A percentile compares a stretch with the other conserved stretches of the same genome.
Evolutionary conservation across 2,888 invertebrate species (phyloP).

Genomic region (Epistrophe eligans): DNA sequence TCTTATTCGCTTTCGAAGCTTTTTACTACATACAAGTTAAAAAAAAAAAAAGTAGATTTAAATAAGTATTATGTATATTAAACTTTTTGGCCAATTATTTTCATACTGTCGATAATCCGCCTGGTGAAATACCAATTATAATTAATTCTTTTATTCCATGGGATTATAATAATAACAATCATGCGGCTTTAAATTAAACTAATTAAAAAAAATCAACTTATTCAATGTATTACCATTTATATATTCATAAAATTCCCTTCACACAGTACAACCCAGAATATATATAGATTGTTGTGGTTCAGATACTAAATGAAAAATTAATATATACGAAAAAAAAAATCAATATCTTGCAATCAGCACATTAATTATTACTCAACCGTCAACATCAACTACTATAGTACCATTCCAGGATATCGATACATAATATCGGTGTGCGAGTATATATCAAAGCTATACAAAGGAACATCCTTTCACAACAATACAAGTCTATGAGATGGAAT

Average conservation of each 20-base stretch:
- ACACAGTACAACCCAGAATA: neutral
- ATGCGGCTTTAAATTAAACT: constrained; percentile 29
- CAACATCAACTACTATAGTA: constrained; percentile 27
- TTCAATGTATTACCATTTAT: neutral
- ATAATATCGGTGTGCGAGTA: neutral
- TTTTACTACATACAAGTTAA: neutral
- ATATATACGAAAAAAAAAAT: constrained; percentile 37
- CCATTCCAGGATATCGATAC: constrained; percentile 13
- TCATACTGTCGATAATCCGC: constrained; percentile 16
- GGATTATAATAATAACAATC: constrained; percentile 26
- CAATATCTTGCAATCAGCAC: constrained; percentile 60
- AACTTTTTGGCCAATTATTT: constrained; percentile 12
- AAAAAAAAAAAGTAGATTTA: too few relatives aligned
- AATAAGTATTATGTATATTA: neutral
- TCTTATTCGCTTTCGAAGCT: neutral
- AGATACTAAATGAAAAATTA: constrained; percentile 20
- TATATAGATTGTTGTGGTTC: neutral
- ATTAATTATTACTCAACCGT: constrained; percentile 47
- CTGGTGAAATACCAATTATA: constrained; percentile 12
- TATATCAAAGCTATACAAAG: constrained; percentile 12
- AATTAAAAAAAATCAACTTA: constrained; percentile 23
- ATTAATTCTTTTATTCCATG: constrained; percentile 20
- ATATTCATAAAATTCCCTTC: neutral
- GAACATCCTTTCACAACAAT: constrained; percentile 69
- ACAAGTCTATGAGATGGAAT: constrained; percentile 71